Base-by-base conservation (phyloP, 1,140 invertebrate genomes). In the Drosophila bipectinata region DNA sequence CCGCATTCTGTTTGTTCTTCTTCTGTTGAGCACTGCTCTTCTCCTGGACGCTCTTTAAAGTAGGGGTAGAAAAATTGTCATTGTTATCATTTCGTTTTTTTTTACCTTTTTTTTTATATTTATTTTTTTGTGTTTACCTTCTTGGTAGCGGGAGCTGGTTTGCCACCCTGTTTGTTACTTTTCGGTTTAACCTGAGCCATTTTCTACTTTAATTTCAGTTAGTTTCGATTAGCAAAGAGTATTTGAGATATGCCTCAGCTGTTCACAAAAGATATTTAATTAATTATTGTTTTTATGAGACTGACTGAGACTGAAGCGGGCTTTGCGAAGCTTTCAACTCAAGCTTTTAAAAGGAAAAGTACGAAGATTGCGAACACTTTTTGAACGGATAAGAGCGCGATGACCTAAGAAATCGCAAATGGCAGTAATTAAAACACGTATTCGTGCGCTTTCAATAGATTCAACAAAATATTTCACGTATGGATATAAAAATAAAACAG, bases 131-230 rank as follows among this genome's bases (percentile, higher is more conserved):
- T 48, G 58, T 48, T 90, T 91, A 91, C 90, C 90, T 91, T 91
- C 59, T 91, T 91, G 12, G 72, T 54, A 37, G 67, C 45, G 58
- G 79, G 60, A 45, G 76, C 75, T 81, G 90, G 89, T 75, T 91
- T 91, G 75, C 81, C 77, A 66, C 80, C 78, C 69, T 90, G 84
- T 79, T 91, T 91, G 74, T 75, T 91, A 71, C 79, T 90, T 79
- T 91, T 91, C 54, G 77, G 76, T 90, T 91, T 91, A 75, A 76
- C 90, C 90, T 91, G 88, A 90, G 90, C 90, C 90, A 91, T 91
- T 84, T 51, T 71, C 14, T 74, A 75, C 44, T 63, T 63, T 80
- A 89, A 80, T 88, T 80, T 66, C 63, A 72, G 57, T 84, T 79
- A 76, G 61, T 56, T 73, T 82, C 54, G 48, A 58, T 58, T 61